Evolutionary conservation across 2,113 vertebrate genomes (phyloP).

Genomic region (Thamnaconus septentrionalis): DNA sequence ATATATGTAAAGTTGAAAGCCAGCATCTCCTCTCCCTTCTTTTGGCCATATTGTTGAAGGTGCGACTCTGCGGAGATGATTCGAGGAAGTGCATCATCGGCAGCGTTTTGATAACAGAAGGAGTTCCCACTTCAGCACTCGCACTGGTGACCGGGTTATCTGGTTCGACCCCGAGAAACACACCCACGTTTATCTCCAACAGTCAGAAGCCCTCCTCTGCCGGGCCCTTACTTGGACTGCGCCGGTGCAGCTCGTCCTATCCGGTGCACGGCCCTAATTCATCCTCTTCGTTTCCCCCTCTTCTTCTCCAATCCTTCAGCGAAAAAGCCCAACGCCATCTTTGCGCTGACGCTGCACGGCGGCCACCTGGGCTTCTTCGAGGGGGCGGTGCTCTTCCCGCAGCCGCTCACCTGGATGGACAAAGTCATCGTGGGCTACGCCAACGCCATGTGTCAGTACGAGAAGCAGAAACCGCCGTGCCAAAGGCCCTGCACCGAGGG

Average conservation of each 20-base stretch:
- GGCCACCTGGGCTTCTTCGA: constrained; percentile 99
- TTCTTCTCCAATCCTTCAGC: constrained; percentile 65
- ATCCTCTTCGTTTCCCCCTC: background rate
- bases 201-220: background rate
- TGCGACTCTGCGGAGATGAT: too few relatives aligned
- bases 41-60: too few relatives aligned
- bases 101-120: too few relatives aligned
- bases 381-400: constrained; percentile 92
- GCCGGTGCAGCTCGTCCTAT: constrained; percentile 6
- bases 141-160: too few relatives aligned
- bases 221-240: constrained; percentile 6
- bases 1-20: too few relatives aligned
- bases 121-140: too few relatives aligned
- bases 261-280: background rate
- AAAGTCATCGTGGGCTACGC: constrained; percentile 95
- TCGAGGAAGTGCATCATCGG: too few relatives aligned
- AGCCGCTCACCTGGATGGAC: constrained; percentile 99
- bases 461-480: constrained; percentile 91
- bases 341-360: constrained; percentile 91
- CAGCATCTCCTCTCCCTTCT: too few relatives aligned
- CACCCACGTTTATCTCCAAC: constrained; percentile 5
- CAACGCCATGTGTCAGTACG: constrained; percentile 95
- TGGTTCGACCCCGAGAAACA: constrained; percentile 17
- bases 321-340: constrained; percentile 93
- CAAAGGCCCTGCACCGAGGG: constrained; percentile 74